phyloP scores from a whole-genome alignment of 2,888 invertebrate genomes.

The Xanthia togata region DNA sequence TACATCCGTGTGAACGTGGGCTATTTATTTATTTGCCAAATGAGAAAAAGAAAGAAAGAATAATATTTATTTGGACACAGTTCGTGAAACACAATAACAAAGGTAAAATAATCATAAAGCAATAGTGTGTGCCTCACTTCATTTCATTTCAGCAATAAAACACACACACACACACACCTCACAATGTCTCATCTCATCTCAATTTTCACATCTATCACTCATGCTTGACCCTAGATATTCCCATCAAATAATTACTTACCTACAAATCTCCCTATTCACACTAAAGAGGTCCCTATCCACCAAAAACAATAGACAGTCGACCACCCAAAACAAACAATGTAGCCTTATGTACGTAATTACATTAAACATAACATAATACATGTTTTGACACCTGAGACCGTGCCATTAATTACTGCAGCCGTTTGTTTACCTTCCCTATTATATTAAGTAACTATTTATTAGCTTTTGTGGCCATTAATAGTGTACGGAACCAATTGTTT shows the following conservation, averaged over 20 bases:
- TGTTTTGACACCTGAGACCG: conserved; percentile 45
- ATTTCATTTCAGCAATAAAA: no score
- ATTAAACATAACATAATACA: conserved; percentile 43
- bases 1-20: no score
- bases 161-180: no score
- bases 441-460: conserved; percentile 36
- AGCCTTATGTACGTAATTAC: conserved; percentile 24
- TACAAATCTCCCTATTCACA: neutral
- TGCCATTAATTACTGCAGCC: conserved; percentile 41
- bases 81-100: no score
- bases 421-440: conserved; percentile 31
- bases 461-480: conserved; percentile 37
- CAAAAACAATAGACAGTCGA: conserved; percentile 10
- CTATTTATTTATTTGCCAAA: no score
- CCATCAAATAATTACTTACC: neutral
- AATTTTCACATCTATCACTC: neutral
- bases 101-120: no score
- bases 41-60: no score
- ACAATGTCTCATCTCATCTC: no score
- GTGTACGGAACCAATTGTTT: conserved; percentile 35
- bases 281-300: neutral
- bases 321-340: conserved; percentile 29
- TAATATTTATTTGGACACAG: no score
- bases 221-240: no score
- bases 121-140: no score